phyloP scores from a whole-genome alignment of 2,888 invertebrate species.

The Perizoma flavofasciatum region DNA sequence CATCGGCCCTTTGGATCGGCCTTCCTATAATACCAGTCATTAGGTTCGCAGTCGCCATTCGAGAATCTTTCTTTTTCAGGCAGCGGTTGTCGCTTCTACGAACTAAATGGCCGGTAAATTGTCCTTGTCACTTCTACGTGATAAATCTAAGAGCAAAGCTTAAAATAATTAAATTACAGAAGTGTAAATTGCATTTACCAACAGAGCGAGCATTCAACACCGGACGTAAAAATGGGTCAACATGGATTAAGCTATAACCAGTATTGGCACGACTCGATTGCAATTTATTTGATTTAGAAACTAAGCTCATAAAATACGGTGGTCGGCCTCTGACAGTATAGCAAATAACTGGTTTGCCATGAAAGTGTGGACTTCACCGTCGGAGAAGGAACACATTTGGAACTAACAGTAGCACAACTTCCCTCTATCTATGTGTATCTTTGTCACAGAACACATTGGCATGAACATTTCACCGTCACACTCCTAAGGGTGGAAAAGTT shows the following conservation, averaged over 20 bases:
- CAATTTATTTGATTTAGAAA: constrained; percentile 57
- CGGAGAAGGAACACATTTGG: constrained; percentile 6
- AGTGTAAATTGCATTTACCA: background rate
- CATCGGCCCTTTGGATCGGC: no score
- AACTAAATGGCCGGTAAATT: no score
- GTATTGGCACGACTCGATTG: constrained; percentile 33
- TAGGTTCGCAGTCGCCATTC: no score
- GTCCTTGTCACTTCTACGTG: no score
- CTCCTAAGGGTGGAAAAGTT: no score
- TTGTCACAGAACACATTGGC: background rate
- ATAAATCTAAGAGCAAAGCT: no score
- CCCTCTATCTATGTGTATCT: no score
- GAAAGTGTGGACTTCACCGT: constrained; percentile 53
- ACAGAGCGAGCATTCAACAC: background rate
- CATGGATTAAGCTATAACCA: constrained; percentile 22
- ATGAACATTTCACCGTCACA: background rate
- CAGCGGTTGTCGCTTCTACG: no score
- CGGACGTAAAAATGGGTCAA: constrained; percentile 27
- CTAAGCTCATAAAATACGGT: constrained; percentile 43
- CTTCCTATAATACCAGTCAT: no score
- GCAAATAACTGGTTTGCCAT: constrained; percentile 58
- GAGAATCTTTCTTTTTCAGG: no score
- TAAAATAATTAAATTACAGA: no score
- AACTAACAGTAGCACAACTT: constrained; percentile 17
- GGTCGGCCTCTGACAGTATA: constrained; percentile 32